These are phyloP conservation scores for Drosophila pegasa DNA, from an alignment of 2,888 invertebrate genomes.

Conservation along the genomic window DNA sequence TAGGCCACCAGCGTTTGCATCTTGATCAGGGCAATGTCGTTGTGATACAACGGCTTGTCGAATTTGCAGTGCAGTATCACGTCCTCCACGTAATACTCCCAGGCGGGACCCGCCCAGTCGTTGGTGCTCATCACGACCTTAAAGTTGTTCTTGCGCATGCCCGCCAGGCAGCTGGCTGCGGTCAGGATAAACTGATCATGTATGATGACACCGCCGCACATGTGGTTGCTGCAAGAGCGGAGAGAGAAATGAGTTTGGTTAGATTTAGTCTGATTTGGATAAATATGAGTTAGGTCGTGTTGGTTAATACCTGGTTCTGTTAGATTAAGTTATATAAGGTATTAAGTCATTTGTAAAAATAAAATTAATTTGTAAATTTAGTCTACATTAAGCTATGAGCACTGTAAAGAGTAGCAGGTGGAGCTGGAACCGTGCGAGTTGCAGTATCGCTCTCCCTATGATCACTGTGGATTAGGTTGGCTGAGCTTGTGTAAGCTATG, in stretches of 20 bases:
- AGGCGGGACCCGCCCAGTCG: constrained; percentile 70
- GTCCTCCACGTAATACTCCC: constrained; percentile 70
- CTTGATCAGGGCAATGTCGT: constrained; percentile 90
- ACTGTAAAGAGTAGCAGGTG: too few relatives aligned
- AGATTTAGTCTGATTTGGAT: neutral
- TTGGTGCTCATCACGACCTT: constrained; percentile 82
- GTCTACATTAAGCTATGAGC: too few relatives aligned
- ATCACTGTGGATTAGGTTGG: too few relatives aligned
- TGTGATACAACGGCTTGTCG: constrained; percentile 83
- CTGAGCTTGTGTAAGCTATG: too few relatives aligned
- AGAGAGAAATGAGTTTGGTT: neutral
- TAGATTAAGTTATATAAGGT: neutral
- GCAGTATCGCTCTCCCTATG: too few relatives aligned
- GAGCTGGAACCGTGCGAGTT: too few relatives aligned
- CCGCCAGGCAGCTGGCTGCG: constrained; percentile 82
- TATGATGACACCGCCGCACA: constrained; percentile 83
- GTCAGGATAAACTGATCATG: constrained; percentile 79
- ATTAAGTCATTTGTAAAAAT: too few relatives aligned
- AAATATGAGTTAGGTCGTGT: neutral
- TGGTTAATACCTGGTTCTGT: neutral
- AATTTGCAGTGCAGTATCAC: constrained; percentile 79
- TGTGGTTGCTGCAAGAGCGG: constrained; percentile 74
- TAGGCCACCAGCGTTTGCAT: constrained; percentile 86
- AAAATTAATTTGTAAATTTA: too few relatives aligned
- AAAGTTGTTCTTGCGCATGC: constrained; percentile 67